Conservation (phyloP, 1,140 invertebrate genomes). For the Maconellicoccus hirsutus region DNA sequence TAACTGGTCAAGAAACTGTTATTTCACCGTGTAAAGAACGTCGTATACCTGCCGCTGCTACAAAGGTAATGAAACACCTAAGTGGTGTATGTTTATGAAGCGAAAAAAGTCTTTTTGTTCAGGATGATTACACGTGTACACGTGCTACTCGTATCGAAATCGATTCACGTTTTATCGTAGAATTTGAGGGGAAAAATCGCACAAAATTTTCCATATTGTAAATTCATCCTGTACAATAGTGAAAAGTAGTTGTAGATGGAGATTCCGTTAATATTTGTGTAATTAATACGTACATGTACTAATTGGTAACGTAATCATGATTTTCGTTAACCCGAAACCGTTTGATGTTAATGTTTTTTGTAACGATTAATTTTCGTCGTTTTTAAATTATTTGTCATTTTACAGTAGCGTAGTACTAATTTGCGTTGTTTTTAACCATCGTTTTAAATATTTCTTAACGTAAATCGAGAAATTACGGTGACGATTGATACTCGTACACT, state of each 20-base stretch:
- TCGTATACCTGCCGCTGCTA: slow-evolving; percentile 41
- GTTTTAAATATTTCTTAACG: not conserved
- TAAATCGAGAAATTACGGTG: not conserved
- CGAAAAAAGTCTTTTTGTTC: no score
- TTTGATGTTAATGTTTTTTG: not conserved
- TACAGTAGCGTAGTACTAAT: not conserved
- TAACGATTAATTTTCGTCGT: not conserved
- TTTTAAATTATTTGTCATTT: not conserved
- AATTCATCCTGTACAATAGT: not conserved
- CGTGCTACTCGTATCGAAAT: no score
- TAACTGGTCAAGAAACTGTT: slow-evolving; percentile 77
- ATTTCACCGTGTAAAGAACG: slow-evolving; percentile 79
- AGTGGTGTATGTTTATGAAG: no score
- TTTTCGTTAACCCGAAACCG: slow-evolving; percentile 13
- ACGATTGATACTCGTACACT: not conserved
- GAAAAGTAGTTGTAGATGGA: not conserved
- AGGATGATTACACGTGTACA: no score
- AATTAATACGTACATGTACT: not conserved
- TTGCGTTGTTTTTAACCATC: not conserved
- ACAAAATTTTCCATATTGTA: not conserved
- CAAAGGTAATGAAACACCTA: slow-evolving; percentile 48
- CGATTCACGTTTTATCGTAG: no score
- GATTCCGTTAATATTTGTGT: not conserved
- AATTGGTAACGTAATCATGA: not conserved
- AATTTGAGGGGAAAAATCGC: not conserved